Percentiles rank a stretch among this genome's conserved stretches.
These are phyloP conservation scores for Pedetes capensis DNA, from an alignment of 2,113 vertebrate species.

Conservation along the genomic window DNA sequence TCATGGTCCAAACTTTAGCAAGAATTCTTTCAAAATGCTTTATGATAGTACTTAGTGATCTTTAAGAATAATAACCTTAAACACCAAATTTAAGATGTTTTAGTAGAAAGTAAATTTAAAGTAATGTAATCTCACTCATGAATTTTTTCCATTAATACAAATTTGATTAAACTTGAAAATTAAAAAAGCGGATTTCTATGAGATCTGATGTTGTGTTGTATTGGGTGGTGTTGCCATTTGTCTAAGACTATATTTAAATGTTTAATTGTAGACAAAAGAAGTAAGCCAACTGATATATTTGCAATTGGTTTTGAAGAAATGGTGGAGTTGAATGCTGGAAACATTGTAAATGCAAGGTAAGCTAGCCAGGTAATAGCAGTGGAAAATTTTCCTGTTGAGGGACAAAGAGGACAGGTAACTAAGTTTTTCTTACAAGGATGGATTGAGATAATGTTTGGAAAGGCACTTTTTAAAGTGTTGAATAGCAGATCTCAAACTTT, in stretches of 20 bases:
- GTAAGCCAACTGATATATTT: conserved; percentile 95
- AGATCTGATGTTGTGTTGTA: neutral
- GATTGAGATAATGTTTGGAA: neutral
- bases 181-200: neutral
- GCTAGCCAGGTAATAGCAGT: neutral
- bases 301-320: conserved; percentile 99
- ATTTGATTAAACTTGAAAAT: neutral
- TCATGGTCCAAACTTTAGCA: neutral
- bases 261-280: conserved; percentile 88
- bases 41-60: neutral
- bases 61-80: neutral
- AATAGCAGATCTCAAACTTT: neutral
- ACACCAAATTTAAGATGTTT: neutral
- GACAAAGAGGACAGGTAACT: neutral
- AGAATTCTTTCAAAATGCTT: neutral
- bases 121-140: neutral
- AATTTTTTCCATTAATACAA: neutral
- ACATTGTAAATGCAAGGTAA: conserved; percentile 98
- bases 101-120: conserved; percentile 1
- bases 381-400: neutral
- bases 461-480: neutral
- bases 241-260: neutral
- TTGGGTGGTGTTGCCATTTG: neutral
- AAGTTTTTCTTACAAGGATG: neutral
- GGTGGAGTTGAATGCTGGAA: conserved; percentile 98